These are phyloP conservation scores for Sciurus carolinensis DNA, from an alignment of 2,797 vertebrate genomes.

Conservation along the genomic window DNA sequence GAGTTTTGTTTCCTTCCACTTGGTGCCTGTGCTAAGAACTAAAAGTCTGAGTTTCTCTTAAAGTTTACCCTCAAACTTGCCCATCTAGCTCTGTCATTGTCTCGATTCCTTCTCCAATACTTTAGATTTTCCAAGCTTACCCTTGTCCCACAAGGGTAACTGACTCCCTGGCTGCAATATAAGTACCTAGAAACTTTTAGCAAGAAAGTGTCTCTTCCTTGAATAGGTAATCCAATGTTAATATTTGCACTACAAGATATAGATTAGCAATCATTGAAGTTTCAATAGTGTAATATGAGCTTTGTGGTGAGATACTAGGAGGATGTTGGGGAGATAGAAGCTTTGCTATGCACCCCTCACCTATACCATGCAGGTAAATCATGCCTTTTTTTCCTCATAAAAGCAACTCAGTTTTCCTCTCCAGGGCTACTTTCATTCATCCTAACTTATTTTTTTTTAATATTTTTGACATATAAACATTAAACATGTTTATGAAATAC, in stretches of 20 bases:
- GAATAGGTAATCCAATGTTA: not conserved
- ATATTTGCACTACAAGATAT: not conserved
- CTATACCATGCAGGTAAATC: rapidly evolving
- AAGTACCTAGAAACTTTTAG: not conserved
- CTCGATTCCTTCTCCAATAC: not conserved
- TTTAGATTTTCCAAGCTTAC: not conserved
- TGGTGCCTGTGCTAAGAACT: not conserved
- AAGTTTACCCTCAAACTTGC: not conserved
- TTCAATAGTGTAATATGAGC: not conserved
- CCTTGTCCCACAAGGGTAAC: not conserved
- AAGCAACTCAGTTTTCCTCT: not conserved
- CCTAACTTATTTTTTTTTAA: not conserved
- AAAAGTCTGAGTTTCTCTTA: not conserved
- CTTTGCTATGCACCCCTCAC: not conserved
- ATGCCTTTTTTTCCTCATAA: not conserved
- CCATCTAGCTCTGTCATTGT: not conserved
- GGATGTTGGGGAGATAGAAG: not conserved
- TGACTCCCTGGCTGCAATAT: not conserved
- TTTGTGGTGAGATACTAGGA: not conserved
- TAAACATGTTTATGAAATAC: not conserved
- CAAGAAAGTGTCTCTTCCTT: not conserved
- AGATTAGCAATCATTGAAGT: not conserved
- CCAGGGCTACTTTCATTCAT: not conserved
- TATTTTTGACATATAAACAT: not conserved
- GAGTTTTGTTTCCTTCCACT: not conserved